Conservation (phyloP, 2,797 vertebrate species). For the Psittacula derbiana region DNA sequence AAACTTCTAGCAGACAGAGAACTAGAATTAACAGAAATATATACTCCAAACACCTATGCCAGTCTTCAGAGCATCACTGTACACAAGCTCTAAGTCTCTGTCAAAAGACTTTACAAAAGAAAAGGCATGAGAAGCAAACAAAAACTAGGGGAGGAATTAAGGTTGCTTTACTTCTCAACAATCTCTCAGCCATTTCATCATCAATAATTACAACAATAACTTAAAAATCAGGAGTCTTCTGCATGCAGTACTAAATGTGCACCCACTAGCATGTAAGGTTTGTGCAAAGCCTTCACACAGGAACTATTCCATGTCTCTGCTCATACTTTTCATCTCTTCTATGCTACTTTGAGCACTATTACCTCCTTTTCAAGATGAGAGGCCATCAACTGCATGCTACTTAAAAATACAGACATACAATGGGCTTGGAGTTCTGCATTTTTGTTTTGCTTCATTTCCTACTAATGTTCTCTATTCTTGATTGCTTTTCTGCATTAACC, state of each 20-base stretch:
- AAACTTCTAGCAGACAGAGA: background rate
- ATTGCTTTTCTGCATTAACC: background rate
- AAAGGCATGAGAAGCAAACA: background rate
- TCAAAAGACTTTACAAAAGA: background rate
- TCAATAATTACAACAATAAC: background rate
- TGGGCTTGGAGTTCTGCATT: background rate
- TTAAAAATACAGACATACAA: background rate
- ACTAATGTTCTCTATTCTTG: background rate
- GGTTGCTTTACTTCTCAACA: background rate
- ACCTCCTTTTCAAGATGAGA: background rate
- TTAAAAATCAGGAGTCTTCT: background rate
- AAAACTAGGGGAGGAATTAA: background rate
- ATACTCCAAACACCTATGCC: background rate
- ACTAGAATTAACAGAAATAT: background rate
- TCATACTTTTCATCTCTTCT: background rate
- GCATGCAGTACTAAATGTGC: background rate
- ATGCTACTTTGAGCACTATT: background rate
- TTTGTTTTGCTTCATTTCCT: background rate
- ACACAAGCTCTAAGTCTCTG: background rate
- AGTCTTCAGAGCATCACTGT: background rate
- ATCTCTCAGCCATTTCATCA: background rate
- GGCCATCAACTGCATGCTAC: background rate
- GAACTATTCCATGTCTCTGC: background rate
- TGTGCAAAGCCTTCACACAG: background rate
- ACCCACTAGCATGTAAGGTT: background rate